Evolutionary conservation across 2,797 vertebrate genomes (phyloP), one percentile per base, ranked within the genome.

Genomic region (Pseudocheirus occidentalis): DNA sequence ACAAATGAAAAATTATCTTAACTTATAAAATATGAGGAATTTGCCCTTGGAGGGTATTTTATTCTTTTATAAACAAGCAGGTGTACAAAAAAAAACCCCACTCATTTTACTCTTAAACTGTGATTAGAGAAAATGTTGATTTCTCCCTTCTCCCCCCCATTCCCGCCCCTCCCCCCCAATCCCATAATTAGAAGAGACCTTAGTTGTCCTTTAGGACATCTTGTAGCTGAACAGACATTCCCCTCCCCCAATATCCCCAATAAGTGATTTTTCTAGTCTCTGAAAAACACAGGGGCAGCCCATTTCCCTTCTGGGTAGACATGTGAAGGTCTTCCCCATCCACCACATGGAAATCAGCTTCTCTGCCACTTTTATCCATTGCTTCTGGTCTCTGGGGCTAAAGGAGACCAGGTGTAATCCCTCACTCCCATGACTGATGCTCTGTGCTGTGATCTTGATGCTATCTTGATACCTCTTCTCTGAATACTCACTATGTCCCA

Each of bases 1-100:
- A 16, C 0, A 46, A 87, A 54, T 55, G 73, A 95, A 95, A 92
- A 52, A 55, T 87, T 81, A 54, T 89, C 94, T 91, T 14, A 93
- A 52, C 54, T 97, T 14, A n/a, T 92, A 56, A 73, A 0, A 0
- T 46, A 29, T 90, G 87, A 59, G 18, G 89, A n/a, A 90, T 46
- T 95, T 96, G 96, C 62, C 95, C 91, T 55, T 94, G 90, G 93
- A 81, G 95, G 92, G 27, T 2, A 1, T 90, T 91, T 97, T 53
- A 66, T 93, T 97, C 90, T 55, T 95, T 29, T 96, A 97, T 95
- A 94, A 94, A 54, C 93, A 81, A 98, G 40, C 59, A 57, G 55
- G 52, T 73, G 18, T 87, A 40, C 50, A 90, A 66, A 16, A 66
- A 34, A 73, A 40, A 73, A 50, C 7, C 34, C n/a, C 59, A 40